Base-by-base conservation (phyloP, 30 jellyfish, hydroid and myxozoan genomes). In the Chironex yamaguchii region DNA sequence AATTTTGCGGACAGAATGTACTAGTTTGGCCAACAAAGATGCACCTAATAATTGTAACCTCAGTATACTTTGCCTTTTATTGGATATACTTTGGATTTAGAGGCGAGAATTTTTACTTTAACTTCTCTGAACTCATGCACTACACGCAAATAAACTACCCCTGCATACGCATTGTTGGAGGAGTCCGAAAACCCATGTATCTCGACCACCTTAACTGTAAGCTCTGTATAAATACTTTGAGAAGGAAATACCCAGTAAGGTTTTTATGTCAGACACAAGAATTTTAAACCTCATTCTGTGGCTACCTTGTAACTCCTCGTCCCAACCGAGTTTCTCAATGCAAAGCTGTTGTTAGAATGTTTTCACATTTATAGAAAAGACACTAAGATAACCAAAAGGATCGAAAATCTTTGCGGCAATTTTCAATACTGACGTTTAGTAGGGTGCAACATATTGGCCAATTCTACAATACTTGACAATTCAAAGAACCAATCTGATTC, bases 321-420 rank as follows among this genome's bases (percentile, higher is more conserved):
- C 97, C 93, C 90, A 79, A 1, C 62, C 81, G 33, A 52, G 14
- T 33, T 79, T 79, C 2, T 81, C 76, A 9, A 62, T 67, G 51
- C 97, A 90, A 36, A 90, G n/a, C n/a, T n/a, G n/a, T n/a, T n/a
- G n/a, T n/a, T n/a, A n/a, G n/a, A n/a, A n/a, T n/a, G n/a, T n/a
- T n/a, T n/a, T n/a, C n/a, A n/a, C n/a, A 27, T 76, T 67, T 4
- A 69, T 36, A 11, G 82, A 28, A 34, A 82, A 28, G 2, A 76
- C 82, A 63, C 78, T 35, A 0, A 84, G 30, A 14, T 42, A 3
- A 14, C 97, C 98, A n/a, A 91, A 30, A 0, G 98, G 98, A 73
- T 91, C 98, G 70, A 50, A 91, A 17, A 90, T 24, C 9, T 52
- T 71, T 2, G 92, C 89, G 0, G 86, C 70, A 0, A 84, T 28